Base-by-base conservation (phyloP, 2,888 invertebrate genomes). In the Falcaria lacertinaria region DNA sequence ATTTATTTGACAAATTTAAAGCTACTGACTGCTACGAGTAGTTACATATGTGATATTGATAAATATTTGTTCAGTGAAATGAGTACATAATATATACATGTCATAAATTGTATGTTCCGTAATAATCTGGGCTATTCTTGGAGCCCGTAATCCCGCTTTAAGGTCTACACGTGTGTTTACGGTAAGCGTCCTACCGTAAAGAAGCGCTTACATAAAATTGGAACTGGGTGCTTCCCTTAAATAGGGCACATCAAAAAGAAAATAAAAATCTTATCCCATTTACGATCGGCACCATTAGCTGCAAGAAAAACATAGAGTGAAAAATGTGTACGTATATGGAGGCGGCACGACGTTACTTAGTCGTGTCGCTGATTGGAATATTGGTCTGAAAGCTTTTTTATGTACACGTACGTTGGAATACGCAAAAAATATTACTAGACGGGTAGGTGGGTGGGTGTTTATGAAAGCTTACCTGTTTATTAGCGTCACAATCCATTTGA, bases 181-280 rank as follows among this genome's bases (percentile, higher is more conserved):
- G 50, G 57, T 50, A 47, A 54, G 58, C 56, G 55, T 57, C 63
- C 61, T 56, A 59, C 47, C 51, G 54, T 65, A 57, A 65, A 68
- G 59, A 69, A 58, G 55, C 53, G 60, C 60, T 69, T 63, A 71
- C 64, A 59, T 64, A 60, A 68, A 71, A 67, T 56, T 63, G 67
- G 67, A 59, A 64, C 63, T 57, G 59, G 62, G 67, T 61, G 59
- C 64, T 69, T 65, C 54, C 51, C 59, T 63, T 68, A 68, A 76
- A 74, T 69, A 69, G 67, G 64, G 67, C 68, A 70, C 75, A 78
- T 78, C 75, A 75, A 75, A 74, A 67, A 62, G 69, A 67, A 74
- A 77, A 75, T 74, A 75, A 77, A 76, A 75, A 70, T 72, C 74
- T 73, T 72, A 77, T 78, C 65, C 69, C 66, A 71, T 77, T 79